These are phyloP conservation scores for Dasypus novemcinctus DNA, from an alignment of 2,113 vertebrate species.

Conservation along the genomic window DNA sequence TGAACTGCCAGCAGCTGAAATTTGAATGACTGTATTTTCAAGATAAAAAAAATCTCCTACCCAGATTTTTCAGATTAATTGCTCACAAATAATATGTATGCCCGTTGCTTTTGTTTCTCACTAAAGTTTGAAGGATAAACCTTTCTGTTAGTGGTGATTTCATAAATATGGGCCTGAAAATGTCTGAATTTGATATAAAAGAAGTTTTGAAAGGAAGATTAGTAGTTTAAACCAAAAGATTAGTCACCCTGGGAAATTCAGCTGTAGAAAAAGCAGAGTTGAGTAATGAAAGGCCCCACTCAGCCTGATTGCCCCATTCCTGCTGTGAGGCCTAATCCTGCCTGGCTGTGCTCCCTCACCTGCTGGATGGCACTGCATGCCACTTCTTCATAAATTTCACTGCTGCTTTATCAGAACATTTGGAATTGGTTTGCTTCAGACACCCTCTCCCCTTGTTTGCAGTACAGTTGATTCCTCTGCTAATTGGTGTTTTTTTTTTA, in stretches of 20 bases:
- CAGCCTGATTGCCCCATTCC: constrained; percentile 14
- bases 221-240: constrained; percentile 54
- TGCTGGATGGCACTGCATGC: constrained; percentile 47
- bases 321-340: background rate
- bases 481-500: background rate
- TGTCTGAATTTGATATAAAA: constrained; percentile 61
- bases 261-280: background rate
- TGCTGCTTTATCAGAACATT: background rate
- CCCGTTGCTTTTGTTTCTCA: constrained; percentile 2
- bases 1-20: background rate
- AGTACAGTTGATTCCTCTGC: constrained; percentile 28
- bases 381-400: background rate
- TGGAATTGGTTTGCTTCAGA: background rate
- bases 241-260: constrained; percentile 29
- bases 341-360: background rate
- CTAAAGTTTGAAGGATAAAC: constrained; percentile 51
- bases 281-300: background rate
- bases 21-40: background rate
- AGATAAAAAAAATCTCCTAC: background rate
- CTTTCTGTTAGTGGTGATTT: constrained; percentile 41
- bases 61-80: background rate
- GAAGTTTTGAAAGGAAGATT: constrained; percentile 67
- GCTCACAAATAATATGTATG: background rate
- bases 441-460: background rate
- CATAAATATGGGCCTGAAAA: constrained; percentile 44